Evolutionary conservation across 2,888 invertebrate genomes (phyloP).

Genomic region (Caenorhabditis uteleia): DNA sequence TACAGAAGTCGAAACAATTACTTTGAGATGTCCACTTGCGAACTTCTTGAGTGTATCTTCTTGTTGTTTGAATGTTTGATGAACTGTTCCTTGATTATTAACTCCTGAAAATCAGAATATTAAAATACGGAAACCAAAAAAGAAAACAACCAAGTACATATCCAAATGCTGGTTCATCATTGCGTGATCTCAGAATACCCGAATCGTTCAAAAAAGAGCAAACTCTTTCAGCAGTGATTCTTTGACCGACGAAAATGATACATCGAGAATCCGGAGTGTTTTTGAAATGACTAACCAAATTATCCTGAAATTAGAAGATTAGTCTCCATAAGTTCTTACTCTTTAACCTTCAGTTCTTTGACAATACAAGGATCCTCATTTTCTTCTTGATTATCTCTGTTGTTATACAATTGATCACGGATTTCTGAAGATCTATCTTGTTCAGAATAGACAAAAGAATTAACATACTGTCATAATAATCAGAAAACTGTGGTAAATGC

Average conservation of each 20-base stretch:
- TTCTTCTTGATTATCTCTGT: not conserved
- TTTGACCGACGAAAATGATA: constrained; percentile 47
- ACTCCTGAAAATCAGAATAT: constrained; percentile 1
- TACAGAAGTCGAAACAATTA: constrained; percentile 65
- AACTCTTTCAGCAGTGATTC: constrained; percentile 40
- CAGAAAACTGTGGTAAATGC: constrained; percentile 3
- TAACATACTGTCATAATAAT: not conserved
- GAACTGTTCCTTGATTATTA: constrained; percentile 21
- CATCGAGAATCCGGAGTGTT: constrained; percentile 24
- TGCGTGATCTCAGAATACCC: constrained; percentile 3
- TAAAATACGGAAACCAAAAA: not conserved
- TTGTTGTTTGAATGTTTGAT: constrained; percentile 33
- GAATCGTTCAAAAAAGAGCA: constrained; percentile 30
- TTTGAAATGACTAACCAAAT: too few relatives aligned
- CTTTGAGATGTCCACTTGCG: constrained; percentile 44
- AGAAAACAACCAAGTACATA: constrained; percentile 26
- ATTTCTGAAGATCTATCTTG: constrained; percentile 1
- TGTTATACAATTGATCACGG: constrained; percentile 2
- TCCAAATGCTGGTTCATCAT: constrained; percentile 8
- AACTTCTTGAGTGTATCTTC: constrained; percentile 38
- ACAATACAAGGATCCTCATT: constrained; percentile 21
- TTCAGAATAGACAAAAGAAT: not conserved
- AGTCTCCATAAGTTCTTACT: too few relatives aligned
- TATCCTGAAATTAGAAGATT: too few relatives aligned
- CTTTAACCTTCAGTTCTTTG: constrained; percentile 8